These are phyloP conservation scores for Ceuthmochares aereus DNA, from an alignment of 2,113 vertebrate species.

Conservation along the genomic window DNA sequence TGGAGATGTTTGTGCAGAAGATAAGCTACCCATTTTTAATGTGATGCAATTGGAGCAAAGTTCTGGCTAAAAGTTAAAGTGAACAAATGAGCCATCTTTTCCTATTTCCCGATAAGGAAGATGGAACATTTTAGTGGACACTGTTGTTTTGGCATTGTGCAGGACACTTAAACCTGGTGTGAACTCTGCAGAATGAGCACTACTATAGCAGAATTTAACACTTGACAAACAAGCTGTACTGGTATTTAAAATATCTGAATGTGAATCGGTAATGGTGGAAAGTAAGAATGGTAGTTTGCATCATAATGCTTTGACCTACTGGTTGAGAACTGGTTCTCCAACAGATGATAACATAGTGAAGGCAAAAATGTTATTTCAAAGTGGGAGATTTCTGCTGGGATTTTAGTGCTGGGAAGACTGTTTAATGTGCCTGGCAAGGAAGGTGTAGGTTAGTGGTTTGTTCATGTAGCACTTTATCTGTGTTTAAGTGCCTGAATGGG, in stretches of 20 bases:
- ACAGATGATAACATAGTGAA: neutral
- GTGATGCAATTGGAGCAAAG: slow-evolving; percentile 36
- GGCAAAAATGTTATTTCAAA: neutral
- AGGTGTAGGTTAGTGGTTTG: neutral
- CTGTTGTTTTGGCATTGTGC: neutral
- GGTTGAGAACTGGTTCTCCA: neutral
- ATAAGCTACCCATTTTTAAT: slow-evolving; percentile 29
- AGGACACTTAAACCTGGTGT: neutral
- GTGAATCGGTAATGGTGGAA: neutral
- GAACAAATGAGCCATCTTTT: slow-evolving; percentile 35
- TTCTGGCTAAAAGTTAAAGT: slow-evolving; percentile 22
- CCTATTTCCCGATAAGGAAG: neutral
- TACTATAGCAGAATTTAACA: neutral
- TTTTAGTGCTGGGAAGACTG: neutral
- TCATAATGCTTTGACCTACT: neutral
- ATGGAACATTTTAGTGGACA: neutral
- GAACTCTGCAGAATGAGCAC: neutral
- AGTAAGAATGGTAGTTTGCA: neutral
- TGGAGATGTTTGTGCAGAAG: slow-evolving; percentile 52
- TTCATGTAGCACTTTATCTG: neutral
- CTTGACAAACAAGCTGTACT: neutral
- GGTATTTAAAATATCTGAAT: neutral
- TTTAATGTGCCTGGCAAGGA: neutral
- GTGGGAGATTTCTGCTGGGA: neutral
- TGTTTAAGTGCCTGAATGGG: neutral